Evolutionary conservation across 2,888 invertebrate genomes (phyloP).

Genomic region (Meta bourneti): DNA sequence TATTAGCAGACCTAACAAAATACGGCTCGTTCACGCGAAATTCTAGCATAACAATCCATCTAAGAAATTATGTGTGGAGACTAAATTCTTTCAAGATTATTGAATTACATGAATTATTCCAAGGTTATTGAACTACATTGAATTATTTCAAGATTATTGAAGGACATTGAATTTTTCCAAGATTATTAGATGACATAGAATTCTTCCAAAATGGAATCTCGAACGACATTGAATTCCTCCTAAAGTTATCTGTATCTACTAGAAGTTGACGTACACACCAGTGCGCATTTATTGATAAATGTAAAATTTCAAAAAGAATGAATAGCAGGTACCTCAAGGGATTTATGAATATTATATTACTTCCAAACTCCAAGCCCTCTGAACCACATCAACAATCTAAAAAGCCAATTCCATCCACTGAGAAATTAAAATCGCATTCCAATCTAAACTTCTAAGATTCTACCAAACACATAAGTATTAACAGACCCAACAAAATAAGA

Average conservation of each 20-base stretch:
- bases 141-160: too few species aligned
- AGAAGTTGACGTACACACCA: too few species aligned
- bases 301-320: too few species aligned
- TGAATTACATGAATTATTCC: too few species aligned
- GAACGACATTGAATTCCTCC: too few species aligned
- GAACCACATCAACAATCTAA: background rate
- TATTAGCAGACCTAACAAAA: background rate
- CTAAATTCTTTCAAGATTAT: too few species aligned
- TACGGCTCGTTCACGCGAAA: background rate
- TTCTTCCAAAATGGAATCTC: too few species aligned
- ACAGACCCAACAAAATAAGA: background rate
- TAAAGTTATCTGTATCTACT: background rate
- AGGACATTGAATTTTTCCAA: too few species aligned
- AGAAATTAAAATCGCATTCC: slow-evolving; percentile 6
- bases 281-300: too few species aligned
- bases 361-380: background rate
- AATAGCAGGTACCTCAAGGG: background rate
- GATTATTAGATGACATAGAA: too few species aligned
- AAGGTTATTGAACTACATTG: too few species aligned
- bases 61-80: too few species aligned
- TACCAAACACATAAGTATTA: background rate
- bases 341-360: background rate
- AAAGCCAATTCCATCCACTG: background rate
- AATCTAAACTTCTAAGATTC: background rate
- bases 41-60: slow-evolving; percentile 1